Base-by-base conservation (phyloP, 2,888 invertebrate genomes). In the Odontocolon sp. region DNA sequence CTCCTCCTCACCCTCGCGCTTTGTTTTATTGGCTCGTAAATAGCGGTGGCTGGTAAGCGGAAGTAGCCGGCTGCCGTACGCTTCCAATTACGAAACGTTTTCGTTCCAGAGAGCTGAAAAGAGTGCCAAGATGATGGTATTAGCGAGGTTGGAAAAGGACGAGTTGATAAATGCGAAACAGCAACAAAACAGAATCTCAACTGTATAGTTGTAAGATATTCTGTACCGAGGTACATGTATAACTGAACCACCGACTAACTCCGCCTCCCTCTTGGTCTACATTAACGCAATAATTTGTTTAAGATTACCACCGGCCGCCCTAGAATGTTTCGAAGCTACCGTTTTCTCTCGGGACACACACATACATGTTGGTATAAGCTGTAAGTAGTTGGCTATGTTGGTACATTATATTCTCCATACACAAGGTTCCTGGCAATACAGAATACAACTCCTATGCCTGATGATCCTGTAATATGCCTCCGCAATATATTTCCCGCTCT, bases 21-120 rank as follows among this genome's bases (percentile, higher is more conserved):
- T 85, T 83, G 85, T 85, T 88, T 87, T 88, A 88, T 87, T 86
- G 83, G 85, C 87, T 86, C 86, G 87, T 87, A 88, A 88, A 88
- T 86, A 85, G 82, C 81, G 81, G 75, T 79, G 79, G 85, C 78
- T 83, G 83, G 83, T 80, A 81, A 83, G 82, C 85, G 87, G 87
- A 87, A 87, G 86, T 85, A 84, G 81, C 80, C 80, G n/a, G 74
- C 77, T 69, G 83, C 81, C 81, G 82, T 78, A 80, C 74, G 74
- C 82, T 81, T 85, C 85, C 84, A 85, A 85, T 85, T 85, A 85
- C 80, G 78, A 80, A 81, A 78, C 80, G 79, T 77, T 84, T 80
- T 81, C 83, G 78, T 79, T 78, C 70, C 69, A 28, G 33, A 71
- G 38, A 80, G 4, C 45, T 16, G 11, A 38, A 28, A 38, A 54